A percentile compares a stretch with the other conserved stretches of the same genome.
Conservation (phyloP, 2,888 invertebrate species). For the Catocala fraxini region DNA sequence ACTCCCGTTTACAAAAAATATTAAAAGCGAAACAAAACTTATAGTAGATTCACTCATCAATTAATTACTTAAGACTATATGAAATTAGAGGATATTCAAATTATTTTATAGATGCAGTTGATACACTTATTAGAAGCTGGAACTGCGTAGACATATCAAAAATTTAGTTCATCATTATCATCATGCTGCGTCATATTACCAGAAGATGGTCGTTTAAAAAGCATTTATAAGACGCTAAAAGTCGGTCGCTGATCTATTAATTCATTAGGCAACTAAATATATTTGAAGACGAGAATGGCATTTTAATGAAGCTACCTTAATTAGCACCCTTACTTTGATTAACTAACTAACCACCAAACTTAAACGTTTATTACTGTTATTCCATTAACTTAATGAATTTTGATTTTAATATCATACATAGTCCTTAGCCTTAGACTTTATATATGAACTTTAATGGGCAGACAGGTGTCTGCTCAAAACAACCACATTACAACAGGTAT, state of each 20-base stretch:
- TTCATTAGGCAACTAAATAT: neutral
- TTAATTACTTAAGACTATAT: too few relatives aligned
- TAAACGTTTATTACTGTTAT: too few relatives aligned
- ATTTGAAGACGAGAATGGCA: neutral
- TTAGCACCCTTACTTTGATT: neutral
- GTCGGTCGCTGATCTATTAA: neutral
- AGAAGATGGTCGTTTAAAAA: neutral
- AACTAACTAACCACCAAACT: too few relatives aligned
- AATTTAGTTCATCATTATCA: neutral
- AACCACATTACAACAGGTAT: too few relatives aligned
- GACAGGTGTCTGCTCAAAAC: too few relatives aligned
- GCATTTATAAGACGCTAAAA: neutral
- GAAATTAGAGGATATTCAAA: neutral
- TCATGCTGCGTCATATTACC: neutral
- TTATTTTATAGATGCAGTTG: neutral
- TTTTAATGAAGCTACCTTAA: neutral
- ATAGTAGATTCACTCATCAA: too few relatives aligned
- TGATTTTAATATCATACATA: too few relatives aligned
- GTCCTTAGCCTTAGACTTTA: too few relatives aligned
- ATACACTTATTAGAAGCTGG: constrained; percentile 1
- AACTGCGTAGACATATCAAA: neutral
- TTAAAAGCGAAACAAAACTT: too few relatives aligned
- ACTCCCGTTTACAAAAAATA: too few relatives aligned
- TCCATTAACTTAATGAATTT: too few relatives aligned
- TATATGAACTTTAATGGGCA: too few relatives aligned